phyloP scores from a whole-genome alignment of 30 jellyfish, hydroid and myxozoan genomes.

The Pelagia noctiluca region DNA sequence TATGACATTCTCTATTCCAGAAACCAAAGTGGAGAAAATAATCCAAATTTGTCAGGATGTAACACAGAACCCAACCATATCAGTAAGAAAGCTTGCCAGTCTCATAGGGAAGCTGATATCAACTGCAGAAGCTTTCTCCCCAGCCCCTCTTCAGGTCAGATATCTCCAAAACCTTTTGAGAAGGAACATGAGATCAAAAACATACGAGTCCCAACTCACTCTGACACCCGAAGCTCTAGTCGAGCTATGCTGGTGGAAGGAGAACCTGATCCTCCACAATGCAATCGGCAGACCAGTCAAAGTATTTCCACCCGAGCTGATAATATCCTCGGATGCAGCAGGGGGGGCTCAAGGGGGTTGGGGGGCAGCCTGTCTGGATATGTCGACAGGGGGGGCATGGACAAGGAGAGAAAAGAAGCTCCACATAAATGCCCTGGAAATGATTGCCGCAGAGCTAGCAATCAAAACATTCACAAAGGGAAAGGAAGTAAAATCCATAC shows the following conservation, averaged over 20 bases:
- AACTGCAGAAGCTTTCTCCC: slow-evolving; percentile 19
- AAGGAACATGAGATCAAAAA: not conserved
- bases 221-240: not conserved
- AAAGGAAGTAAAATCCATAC: slow-evolving; percentile 20
- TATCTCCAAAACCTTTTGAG: not conserved
- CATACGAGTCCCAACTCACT: slow-evolving; percentile 15
- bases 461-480: slow-evolving; percentile 10
- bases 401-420: slow-evolving; percentile 20
- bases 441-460: not conserved
- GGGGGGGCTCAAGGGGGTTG: slow-evolving; percentile 13
- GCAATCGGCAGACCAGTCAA: slow-evolving; percentile 10
- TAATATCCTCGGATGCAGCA: slow-evolving; percentile 21
- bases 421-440: slow-evolving; percentile 23
- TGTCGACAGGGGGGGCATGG: slow-evolving; percentile 47
- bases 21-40: not conserved
- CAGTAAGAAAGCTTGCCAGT: slow-evolving; percentile 6
- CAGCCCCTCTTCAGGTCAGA: slow-evolving; percentile 39
- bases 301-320: not conserved
- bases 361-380: slow-evolving; percentile 54
- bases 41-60: not conserved
- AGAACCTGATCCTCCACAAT: slow-evolving; percentile 13
- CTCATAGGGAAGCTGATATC: slow-evolving; percentile 28
- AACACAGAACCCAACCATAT: not conserved
- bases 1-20: slow-evolving; percentile 20
- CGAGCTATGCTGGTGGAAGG: slow-evolving; percentile 34